Evolutionary conservation across 2,113 vertebrate genomes (phyloP).

Genomic region (Ibidorhyncha struthersii): DNA sequence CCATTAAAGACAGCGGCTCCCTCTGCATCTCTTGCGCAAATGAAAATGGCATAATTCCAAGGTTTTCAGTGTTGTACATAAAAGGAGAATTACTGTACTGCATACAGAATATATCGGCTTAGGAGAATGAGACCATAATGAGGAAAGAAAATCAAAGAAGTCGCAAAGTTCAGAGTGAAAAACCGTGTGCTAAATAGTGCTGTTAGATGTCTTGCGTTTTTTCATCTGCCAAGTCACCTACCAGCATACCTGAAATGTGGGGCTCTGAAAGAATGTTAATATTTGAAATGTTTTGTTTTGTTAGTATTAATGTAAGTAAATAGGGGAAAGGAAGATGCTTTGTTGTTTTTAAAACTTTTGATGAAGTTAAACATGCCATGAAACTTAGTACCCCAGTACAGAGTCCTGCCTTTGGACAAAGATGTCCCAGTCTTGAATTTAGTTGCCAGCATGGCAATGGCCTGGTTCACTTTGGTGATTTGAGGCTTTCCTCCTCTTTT

Average conservation of each 20-base stretch:
- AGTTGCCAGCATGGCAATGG: background rate
- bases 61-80: constrained; percentile 47
- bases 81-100: constrained; percentile 44
- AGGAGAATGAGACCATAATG: constrained; percentile 36
- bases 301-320: background rate
- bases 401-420: background rate
- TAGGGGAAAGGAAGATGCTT: background rate
- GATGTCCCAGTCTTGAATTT: background rate
- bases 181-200: background rate
- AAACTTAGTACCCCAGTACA: background rate
- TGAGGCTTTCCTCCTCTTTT: background rate
- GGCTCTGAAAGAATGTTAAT: background rate
- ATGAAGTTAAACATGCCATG: background rate
- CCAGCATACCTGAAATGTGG: background rate
- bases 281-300: background rate
- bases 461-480: background rate
- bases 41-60: constrained; percentile 55
- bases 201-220: background rate
- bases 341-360: background rate
- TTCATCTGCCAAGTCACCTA: background rate
- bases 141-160: constrained; percentile 54
- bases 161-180: constrained; percentile 44
- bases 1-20: background rate
- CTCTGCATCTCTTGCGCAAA: background rate
- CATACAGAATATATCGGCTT: constrained; percentile 31